Evolutionary conservation across 2,888 invertebrate species (phyloP).

Genomic region (Amblyjoppa proteus): DNA sequence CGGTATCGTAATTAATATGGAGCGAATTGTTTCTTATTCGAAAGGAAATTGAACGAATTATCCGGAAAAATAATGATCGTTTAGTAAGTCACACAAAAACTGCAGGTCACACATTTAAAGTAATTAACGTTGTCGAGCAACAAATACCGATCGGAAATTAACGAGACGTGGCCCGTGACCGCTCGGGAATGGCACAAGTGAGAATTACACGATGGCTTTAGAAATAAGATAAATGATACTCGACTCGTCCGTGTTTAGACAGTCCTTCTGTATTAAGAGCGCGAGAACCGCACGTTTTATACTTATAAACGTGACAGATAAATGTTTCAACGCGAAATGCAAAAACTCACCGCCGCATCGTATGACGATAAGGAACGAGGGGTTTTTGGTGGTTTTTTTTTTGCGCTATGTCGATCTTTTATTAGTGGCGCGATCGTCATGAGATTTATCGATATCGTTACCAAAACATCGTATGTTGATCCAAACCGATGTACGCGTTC

Average conservation of each 20-base stretch:
- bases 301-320: background rate
- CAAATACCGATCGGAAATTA: constrained; percentile 2
- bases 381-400: constrained; percentile 2
- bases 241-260: constrained; percentile 25
- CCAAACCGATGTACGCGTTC: background rate
- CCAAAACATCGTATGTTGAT: constrained; percentile 13
- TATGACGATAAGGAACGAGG: constrained; percentile 12
- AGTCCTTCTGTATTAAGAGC: constrained; percentile 17
- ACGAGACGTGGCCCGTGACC: background rate
- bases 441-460: constrained; percentile 32
- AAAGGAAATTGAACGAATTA: background rate
- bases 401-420: constrained; percentile 18
- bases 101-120: background rate
- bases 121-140: background rate
- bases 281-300: constrained; percentile 21
- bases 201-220: constrained; percentile 40
- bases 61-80: background rate
- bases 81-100: background rate
- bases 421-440: constrained; percentile 3
- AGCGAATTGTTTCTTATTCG: background rate
- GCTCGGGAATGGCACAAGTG: constrained; percentile 28
- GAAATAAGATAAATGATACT: constrained; percentile 31
- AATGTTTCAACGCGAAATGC: background rate
- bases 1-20: background rate
- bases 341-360: constrained; percentile 9